Evolutionary conservation across 2,113 vertebrate genomes (phyloP).

Genomic region (human (Homo sapiens)): GRCh38 chr9:119872001-119872500

Average conservation of each 20-base stretch:
- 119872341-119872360: not conserved
- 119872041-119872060: constrained; percentile 34
- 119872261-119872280: constrained; percentile 80
- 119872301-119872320: constrained; percentile 62
- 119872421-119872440: not conserved
- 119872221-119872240: constrained; percentile 77
- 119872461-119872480: not conserved
- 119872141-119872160: constrained; percentile 52
- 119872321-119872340: constrained; percentile 59
- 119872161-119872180: constrained; percentile 75
- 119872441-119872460: not conserved
- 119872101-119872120: not conserved
- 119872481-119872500: too few relatives aligned
- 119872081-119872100: constrained; percentile 42
- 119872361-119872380: not conserved
- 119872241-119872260: constrained; percentile 78
- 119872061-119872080: not conserved
- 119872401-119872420: not conserved
- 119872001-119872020: constrained; percentile 7
- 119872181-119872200: constrained; percentile 69
- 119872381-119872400: not conserved
- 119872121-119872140: constrained; percentile 45
- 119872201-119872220: constrained; percentile 79
- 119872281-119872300: constrained; percentile 78
- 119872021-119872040: constrained; percentile 43